phyloP scores from a whole-genome alignment of 2,888 invertebrate species.

The Melanchra persicariae region DNA sequence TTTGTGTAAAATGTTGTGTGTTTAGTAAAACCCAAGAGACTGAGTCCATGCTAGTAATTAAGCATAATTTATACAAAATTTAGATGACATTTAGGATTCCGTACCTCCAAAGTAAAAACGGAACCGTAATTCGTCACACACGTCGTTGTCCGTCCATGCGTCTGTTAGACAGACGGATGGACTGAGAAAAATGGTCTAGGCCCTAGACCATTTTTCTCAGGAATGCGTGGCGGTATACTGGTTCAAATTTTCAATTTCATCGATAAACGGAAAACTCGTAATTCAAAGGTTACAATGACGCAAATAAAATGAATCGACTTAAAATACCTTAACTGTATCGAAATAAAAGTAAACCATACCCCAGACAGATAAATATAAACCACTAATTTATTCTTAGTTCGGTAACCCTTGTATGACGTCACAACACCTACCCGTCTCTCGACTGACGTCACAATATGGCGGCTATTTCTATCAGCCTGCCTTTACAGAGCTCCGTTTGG shows the following conservation, averaged over 20 bases:
- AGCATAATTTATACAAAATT: neutral
- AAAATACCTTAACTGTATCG: neutral
- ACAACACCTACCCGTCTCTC: neutral
- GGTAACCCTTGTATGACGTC: constrained; percentile 4
- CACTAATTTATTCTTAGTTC: constrained; percentile 16
- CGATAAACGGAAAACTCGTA: neutral
- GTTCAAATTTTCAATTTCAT: no score
- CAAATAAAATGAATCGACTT: neutral
- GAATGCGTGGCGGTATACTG: no score
- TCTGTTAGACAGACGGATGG: no score
- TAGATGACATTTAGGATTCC: no score
- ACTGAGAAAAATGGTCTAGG: no score
- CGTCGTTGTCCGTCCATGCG: no score
- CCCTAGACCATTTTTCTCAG: no score
- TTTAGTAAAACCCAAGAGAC: neutral
- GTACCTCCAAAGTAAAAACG: no score
- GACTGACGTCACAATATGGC: constrained; percentile 30
- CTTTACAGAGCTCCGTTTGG: neutral
- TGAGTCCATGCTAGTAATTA: neutral
- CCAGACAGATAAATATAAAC: constrained; percentile 12
- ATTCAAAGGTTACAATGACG: neutral
- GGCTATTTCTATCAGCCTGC: neutral
- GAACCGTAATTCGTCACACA: no score
- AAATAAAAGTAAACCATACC: constrained; percentile 1
- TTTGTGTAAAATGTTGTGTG: neutral